Percentiles rank a stretch among this genome's conserved stretches.
Conservation (phyloP, 37 sponge, comb jelly and placozoan species). For the Aphrocallistes beatrix region DNA sequence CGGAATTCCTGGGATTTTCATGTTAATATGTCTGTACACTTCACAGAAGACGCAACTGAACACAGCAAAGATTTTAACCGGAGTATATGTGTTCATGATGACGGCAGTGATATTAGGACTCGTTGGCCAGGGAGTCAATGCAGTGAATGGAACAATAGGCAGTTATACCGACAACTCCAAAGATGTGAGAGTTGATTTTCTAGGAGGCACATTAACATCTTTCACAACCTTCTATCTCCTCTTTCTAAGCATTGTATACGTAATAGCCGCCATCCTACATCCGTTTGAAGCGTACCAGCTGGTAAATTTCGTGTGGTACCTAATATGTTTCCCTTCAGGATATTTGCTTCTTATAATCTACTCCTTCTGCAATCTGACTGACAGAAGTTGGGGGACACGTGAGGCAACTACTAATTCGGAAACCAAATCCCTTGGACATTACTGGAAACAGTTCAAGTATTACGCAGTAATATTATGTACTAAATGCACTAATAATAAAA, state of each 20-base stretch:
- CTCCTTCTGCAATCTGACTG: constrained; percentile 66
- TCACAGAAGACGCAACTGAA: constrained; percentile 37
- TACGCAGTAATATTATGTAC: background rate
- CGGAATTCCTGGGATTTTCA: background rate
- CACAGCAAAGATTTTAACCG: constrained; percentile 41
- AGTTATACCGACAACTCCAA: background rate
- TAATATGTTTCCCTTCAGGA: constrained; percentile 68
- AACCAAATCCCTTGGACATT: background rate
- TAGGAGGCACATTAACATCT: background rate
- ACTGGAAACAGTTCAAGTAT: background rate
- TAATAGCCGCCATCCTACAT: constrained; percentile 54
- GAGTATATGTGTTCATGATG: constrained; percentile 56
- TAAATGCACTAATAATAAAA: background rate
- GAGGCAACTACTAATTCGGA: constrained; percentile 22
- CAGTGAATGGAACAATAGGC: background rate
- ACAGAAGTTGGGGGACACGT: constrained; percentile 75
- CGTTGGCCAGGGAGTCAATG: background rate
- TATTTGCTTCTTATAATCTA: constrained; percentile 75
- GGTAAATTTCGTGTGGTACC: constrained; percentile 60
- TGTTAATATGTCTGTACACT: constrained; percentile 25
- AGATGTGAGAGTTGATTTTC: constrained; percentile 9
- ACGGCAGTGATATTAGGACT: constrained; percentile 42
- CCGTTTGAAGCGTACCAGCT: constrained; percentile 32
- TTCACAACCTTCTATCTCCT: constrained; percentile 35
- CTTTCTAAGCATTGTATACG: constrained; percentile 28